phyloP scores from a whole-genome alignment of 2,113 vertebrate species.

The Thamnaconus septentrionalis region DNA sequence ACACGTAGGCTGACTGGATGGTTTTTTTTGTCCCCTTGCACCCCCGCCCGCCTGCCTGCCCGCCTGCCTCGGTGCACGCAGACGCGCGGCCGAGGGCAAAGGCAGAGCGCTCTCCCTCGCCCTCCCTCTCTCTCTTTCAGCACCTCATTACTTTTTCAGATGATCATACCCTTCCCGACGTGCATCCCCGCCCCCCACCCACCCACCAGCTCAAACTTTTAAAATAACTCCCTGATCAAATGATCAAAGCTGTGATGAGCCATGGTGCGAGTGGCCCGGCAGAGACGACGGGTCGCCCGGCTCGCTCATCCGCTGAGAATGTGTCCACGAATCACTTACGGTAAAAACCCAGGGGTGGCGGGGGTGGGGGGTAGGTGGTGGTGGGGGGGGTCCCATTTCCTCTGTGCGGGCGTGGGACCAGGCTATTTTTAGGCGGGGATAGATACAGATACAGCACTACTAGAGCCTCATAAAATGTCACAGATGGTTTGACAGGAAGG shows the following conservation, averaged over 20 bases:
- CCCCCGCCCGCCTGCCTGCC: constrained; percentile 9
- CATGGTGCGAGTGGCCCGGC: too few relatives aligned
- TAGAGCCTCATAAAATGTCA: constrained; percentile 40
- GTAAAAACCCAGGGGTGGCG: neutral
- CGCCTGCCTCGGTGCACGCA: constrained; percentile 3
- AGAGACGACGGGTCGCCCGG: too few relatives aligned
- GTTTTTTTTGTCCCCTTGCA: constrained; percentile 9
- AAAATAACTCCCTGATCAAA: constrained; percentile 1
- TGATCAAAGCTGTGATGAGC: neutral
- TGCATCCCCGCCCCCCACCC: neutral
- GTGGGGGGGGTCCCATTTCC: constrained; percentile 44
- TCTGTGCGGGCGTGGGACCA: constrained; percentile 55
- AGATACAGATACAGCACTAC: constrained; percentile 34
- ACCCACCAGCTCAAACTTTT: too few relatives aligned
- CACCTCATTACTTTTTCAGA: neutral
- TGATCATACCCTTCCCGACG: neutral
- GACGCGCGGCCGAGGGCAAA: constrained; percentile 21
- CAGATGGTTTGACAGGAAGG: constrained; percentile 30
- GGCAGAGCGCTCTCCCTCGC: neutral
- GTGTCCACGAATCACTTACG: constrained; percentile 32
- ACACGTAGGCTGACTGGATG: constrained; percentile 59
- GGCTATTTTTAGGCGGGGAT: constrained; percentile 59
- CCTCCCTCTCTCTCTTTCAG: too few relatives aligned
- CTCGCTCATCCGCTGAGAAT: neutral
- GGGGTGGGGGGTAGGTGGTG: too few relatives aligned